These are phyloP conservation scores for Apodemia duryi DNA, from an alignment of 2,888 invertebrate genomes.

Conservation along the genomic window DNA sequence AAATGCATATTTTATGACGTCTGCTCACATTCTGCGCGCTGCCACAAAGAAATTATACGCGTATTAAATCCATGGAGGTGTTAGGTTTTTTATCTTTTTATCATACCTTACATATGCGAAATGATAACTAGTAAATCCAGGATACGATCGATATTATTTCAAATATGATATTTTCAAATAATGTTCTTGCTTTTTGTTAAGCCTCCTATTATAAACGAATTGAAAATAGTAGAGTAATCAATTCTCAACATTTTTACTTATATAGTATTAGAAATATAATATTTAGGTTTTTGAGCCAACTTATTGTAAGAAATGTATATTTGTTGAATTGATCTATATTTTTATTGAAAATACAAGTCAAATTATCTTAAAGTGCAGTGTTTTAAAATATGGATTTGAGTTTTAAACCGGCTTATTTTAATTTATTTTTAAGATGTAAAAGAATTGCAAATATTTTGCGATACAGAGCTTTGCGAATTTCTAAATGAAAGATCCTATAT, in stretches of 20 bases:
- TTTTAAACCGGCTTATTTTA: no score
- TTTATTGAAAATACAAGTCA: no score
- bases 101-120: constrained; percentile 36
- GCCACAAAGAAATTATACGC: constrained; percentile 80
- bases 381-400: no score
- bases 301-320: neutral
- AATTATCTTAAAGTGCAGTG: no score
- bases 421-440: no score
- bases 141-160: constrained; percentile 25
- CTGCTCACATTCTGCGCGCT: constrained; percentile 77
- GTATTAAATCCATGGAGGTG: constrained; percentile 76
- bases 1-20: constrained; percentile 80
- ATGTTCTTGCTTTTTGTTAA: neutral
- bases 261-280: neutral
- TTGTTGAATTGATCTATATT: no score
- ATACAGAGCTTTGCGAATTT: no score
- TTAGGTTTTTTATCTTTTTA: constrained; percentile 50
- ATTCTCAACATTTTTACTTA: neutral
- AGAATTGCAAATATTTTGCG: no score
- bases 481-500: no score
- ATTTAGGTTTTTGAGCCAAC: no score
- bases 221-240: no score
- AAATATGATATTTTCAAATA: neutral
- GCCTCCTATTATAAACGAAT: constrained; percentile 16
- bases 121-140: constrained; percentile 33